A percentile compares a stretch with the other conserved stretches of the same genome.
Evolutionary conservation across 2,888 invertebrate species (phyloP).

Genomic region (Tanytarsus gracilentus): DNA sequence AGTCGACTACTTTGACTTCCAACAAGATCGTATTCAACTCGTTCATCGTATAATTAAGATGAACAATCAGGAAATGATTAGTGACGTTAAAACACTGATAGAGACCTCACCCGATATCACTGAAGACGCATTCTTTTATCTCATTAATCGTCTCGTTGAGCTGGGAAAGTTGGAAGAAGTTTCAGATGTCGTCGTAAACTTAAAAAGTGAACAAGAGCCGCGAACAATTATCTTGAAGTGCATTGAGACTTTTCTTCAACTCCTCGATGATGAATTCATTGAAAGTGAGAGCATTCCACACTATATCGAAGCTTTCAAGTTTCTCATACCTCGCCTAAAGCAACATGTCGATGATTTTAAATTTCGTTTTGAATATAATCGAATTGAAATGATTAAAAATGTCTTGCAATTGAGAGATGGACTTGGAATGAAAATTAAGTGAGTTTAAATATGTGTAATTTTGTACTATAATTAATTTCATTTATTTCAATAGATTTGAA

Average conservation of each 20-base stretch:
- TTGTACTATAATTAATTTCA: too few species aligned
- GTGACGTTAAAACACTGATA: conserved; percentile 38
- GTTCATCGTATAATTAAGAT: conserved; percentile 40
- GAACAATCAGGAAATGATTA: conserved; percentile 39
- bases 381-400: background rate
- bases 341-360: background rate
- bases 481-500: too few species aligned
- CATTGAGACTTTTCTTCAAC: background rate
- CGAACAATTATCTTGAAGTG: background rate
- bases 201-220: conserved; percentile 31
- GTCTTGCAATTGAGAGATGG: background rate
- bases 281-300: background rate
- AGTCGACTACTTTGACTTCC: conserved; percentile 33
- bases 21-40: conserved; percentile 35
- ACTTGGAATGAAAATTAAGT: background rate
- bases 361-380: background rate
- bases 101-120: conserved; percentile 39
- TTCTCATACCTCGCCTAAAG: background rate
- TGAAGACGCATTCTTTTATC: conserved; percentile 38
- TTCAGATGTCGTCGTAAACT: conserved; percentile 36
- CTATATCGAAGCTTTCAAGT: background rate
- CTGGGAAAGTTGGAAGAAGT: conserved; percentile 38
- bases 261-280: background rate
- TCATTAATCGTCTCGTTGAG: conserved; percentile 39
- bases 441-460: too few species aligned